Base-by-base conservation (phyloP, 2,113 vertebrate species). In the Gallinago jamesoni region DNA sequence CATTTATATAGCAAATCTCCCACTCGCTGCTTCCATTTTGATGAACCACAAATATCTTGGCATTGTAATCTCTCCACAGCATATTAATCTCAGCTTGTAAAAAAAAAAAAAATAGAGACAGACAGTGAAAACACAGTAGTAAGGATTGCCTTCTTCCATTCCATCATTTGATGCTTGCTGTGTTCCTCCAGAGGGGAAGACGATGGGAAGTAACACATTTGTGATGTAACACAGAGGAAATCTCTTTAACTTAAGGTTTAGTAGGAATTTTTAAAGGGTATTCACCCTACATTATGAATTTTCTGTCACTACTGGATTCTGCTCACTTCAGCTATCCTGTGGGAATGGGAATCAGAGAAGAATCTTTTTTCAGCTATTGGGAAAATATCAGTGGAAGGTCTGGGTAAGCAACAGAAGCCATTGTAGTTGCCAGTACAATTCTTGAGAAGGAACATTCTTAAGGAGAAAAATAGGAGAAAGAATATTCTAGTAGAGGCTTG, bases 11-110 rank as follows among this genome's bases (percentile, higher is more conserved):
- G 88, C 83, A 86, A 50, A 90, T 84, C 25, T 56, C 57, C 64
- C 33, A 64, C 0, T 84, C 0, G 0, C 57, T 66, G 64, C 56
- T 92, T 84, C 90, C 86, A 87, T 89, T 94, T 75, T 84, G 92
- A 94, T 84, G 80, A 94, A 93, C 76, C 86, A 84, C 90, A 93
- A 94, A 72, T 92, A 91, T 89, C 73, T 87, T 87, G 90, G 86
- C 94, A 69, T 89, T 87, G 50, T 87, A 30, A 89, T 84, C 35
- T 93, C 83, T 75, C 80, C 53, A 75, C 48, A 84, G 53, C 39
- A 43, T 92, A 75, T 92, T 84, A 89, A 94, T 87, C 55, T 95
- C 57, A 79, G 27, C 30, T 89, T 52, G 56, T 86, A 45, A 64
- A 73, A 76, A 45, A 43, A 66, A n/a, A 16, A 30, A 28, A 55